phyloP scores from a whole-genome alignment of 2,797 vertebrate genomes.

The Botia kubotai region DNA sequence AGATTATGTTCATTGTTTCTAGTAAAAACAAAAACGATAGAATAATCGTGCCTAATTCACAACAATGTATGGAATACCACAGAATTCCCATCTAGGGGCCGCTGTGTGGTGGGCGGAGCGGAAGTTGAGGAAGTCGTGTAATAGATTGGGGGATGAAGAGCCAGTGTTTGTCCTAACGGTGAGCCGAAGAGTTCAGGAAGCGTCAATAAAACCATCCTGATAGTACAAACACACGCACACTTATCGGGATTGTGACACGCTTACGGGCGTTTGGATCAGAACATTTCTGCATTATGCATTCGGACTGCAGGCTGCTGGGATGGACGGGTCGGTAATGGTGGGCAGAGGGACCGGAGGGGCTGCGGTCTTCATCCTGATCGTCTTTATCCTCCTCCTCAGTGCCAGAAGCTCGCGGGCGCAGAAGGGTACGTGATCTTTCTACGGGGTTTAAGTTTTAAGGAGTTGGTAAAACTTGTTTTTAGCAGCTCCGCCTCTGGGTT shows the following conservation, averaged over 20 bases:
- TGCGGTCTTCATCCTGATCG: conserved; percentile 76
- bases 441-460: not conserved
- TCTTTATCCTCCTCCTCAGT: conserved; percentile 74
- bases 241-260: conserved; percentile 12
- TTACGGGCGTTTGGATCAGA: conserved; percentile 61
- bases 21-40: not conserved
- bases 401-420: conserved; percentile 74
- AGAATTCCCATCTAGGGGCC: conserved; percentile 57
- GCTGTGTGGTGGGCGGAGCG: conserved; percentile 74
- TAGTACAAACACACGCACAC: conserved; percentile 12
- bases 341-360: conserved; percentile 79
- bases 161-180: conserved; percentile 29
- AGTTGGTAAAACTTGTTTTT: conserved; percentile 11
- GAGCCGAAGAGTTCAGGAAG: conserved; percentile 28
- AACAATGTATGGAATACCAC: conserved; percentile 22
- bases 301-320: conserved; percentile 80
- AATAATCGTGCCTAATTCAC: conserved; percentile 9
- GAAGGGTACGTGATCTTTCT: conserved; percentile 76
- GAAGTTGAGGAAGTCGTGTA: conserved; percentile 79
- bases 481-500: not conserved
- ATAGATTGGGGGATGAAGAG: conserved; percentile 64
- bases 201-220: conserved; percentile 3
- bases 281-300: conserved; percentile 79
- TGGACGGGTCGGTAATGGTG: conserved; percentile 84
- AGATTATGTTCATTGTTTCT: not conserved